Evolutionary conservation across 2,888 invertebrate genomes (phyloP).

Genomic region (Panorpa germanica): DNA sequence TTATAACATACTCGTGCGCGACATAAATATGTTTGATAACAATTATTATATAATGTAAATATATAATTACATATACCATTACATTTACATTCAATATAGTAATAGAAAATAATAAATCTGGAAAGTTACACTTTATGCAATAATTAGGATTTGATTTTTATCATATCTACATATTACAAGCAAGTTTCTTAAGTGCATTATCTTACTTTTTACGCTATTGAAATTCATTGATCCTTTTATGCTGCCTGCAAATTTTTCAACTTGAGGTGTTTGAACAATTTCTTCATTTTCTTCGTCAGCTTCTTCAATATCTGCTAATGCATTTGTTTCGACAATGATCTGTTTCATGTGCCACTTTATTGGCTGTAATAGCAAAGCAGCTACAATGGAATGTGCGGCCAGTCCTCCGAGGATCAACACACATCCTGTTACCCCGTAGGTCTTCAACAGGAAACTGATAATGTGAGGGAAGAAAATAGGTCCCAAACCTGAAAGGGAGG

Average conservation of each 20-base stretch:
- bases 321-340: conserved; percentile 11
- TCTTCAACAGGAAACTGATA: conserved; percentile 31
- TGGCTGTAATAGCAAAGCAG: conserved; percentile 41
- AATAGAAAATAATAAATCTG: no score
- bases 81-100: no score
- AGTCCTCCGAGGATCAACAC: conserved; percentile 40
- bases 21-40: no score
- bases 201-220: no score
- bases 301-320: conserved; percentile 14
- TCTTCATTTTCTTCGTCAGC: conserved; percentile 21
- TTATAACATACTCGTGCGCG: no score
- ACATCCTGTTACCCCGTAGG: conserved; percentile 38
- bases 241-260: conserved; percentile 1
- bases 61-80: no score
- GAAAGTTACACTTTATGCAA: no score
- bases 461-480: conserved; percentile 44
- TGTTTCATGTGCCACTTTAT: conserved; percentile 41
- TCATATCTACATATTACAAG: no score
- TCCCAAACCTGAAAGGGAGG: no score
- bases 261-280: conserved; percentile 3
- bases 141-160: no score
- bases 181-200: no score
- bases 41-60: no score
- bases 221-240: conserved; percentile 3
- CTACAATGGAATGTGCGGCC: conserved; percentile 37